Conservation (phyloP, 2,113 vertebrate genomes). For the Mesembrinibis cayennensis region DNA sequence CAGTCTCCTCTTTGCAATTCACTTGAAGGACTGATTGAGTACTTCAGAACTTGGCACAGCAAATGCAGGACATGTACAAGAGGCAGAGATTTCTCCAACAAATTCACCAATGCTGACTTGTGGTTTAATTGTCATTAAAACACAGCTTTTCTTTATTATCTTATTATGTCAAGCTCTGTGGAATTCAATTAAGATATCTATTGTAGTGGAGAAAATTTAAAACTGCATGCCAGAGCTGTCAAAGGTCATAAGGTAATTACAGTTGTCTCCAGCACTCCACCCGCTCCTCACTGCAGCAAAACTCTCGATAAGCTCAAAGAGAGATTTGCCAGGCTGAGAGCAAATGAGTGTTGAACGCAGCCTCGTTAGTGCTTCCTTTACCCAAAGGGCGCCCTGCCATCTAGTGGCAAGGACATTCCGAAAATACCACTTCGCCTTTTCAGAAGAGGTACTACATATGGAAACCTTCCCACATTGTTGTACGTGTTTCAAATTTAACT, state of each 20-base stretch:
- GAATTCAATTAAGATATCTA: neutral
- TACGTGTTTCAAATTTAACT: neutral
- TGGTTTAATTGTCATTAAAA: neutral
- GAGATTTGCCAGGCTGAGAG: neutral
- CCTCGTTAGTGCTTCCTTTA: neutral
- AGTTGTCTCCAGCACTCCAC: neutral
- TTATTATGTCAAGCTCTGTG: neutral
- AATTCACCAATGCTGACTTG: neutral
- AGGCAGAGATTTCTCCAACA: neutral
- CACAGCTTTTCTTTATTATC: neutral
- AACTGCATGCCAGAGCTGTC: neutral
- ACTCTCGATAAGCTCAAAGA: neutral
- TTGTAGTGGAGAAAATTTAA: neutral
- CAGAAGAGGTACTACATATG: neutral
- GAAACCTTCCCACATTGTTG: neutral
- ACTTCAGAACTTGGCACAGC: slow-evolving; percentile 20
- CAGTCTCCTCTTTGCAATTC: neutral
- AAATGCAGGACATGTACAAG: neutral
- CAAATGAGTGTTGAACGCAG: neutral
- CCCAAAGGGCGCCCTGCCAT: slow-evolving; percentile 64
- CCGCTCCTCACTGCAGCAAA: neutral
- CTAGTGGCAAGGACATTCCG: slow-evolving; percentile 59
- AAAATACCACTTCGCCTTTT: neutral
- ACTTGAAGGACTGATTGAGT: neutral
- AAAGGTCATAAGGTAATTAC: neutral